A percentile compares a stretch with the other conserved stretches of the same genome.
These are phyloP conservation scores for Columba guinea DNA, from an alignment of 2,797 vertebrate genomes.

Conservation along the genomic window DNA sequence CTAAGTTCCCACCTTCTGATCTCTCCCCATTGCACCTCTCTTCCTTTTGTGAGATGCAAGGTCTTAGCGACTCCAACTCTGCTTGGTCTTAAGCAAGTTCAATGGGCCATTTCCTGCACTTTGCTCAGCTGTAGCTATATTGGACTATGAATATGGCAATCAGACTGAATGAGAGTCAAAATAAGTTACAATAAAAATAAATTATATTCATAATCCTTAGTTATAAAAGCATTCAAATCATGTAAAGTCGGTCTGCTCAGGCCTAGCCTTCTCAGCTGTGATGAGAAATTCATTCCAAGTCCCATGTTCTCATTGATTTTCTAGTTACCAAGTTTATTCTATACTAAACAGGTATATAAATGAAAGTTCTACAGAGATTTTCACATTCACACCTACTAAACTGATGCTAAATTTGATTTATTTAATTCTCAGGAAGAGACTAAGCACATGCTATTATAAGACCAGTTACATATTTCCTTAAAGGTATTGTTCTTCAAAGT, in stretches of 20 bases:
- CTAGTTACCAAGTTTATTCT: neutral
- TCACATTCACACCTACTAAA: neutral
- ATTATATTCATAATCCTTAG: neutral
- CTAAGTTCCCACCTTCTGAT: neutral
- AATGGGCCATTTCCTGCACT: neutral
- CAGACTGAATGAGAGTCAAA: neutral
- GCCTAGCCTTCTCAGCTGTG: neutral
- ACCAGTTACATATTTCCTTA: neutral
- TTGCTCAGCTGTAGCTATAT: neutral
- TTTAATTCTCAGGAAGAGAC: neutral
- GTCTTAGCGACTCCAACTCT: neutral
- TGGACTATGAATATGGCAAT: neutral
- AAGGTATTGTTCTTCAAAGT: neutral
- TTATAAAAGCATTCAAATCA: neutral
- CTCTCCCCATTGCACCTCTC: neutral
- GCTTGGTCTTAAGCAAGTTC: neutral
- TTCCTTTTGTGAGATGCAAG: neutral
- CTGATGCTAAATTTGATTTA: neutral
- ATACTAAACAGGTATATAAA: neutral
- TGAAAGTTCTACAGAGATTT: neutral
- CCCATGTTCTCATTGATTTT: neutral
- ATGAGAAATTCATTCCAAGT: neutral
- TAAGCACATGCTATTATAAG: neutral
- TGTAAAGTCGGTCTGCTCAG: neutral
- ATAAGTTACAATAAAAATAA: neutral